Base-by-base conservation (phyloP, 2,113 vertebrate genomes). In the Climacteris rufus region DNA sequence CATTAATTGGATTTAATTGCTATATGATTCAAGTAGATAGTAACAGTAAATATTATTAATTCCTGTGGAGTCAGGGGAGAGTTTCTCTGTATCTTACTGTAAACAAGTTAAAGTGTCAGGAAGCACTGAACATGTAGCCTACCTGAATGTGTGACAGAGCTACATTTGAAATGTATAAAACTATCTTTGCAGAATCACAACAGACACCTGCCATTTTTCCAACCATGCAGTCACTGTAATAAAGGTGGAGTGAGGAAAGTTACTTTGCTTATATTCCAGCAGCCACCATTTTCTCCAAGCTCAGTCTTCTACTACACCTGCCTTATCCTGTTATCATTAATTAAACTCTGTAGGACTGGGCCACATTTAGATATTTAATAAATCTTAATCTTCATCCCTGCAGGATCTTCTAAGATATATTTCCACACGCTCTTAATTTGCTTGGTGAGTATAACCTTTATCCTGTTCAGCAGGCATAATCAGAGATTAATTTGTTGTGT, bases 1-100 rank as follows among this genome's bases (percentile, higher is more conserved):
- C 40, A 93, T 91, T 87, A 82, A 83, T 72, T 82, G 25, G 50
- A 95, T 94, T 94, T 89, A 89, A 72, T 82, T 91, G 70, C 57
- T 89, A 6, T 65, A 45, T 69, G n/a, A 50, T 53, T 93, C 28
- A 81, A 91, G 83, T 37, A 91, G 40, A 56, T 87, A 94, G n/a
- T n/a, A 60, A 37, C 33, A 85, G 70, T 72, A 96, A 91, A 89
- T 72, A 84, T 68, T 66, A 54, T 71, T 84, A 64, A 78, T 60
- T 93, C 57, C 61, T 6, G 2, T 39, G 69, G 77, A 76, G 91
- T 49, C 49, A 69, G 18, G 72, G 45, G 11, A 69, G 40, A 72
- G 44, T 79, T 94, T 92, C 72, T 79, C 91, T 87, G 3, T 45
- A 57, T 76, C 75, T 69, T 68, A 23, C n/a, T 57, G 61, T 49